These are phyloP conservation scores for Oikopleura dioica DNA, from an alignment of 23 tunicate species.

Conservation along the genomic window DNA sequence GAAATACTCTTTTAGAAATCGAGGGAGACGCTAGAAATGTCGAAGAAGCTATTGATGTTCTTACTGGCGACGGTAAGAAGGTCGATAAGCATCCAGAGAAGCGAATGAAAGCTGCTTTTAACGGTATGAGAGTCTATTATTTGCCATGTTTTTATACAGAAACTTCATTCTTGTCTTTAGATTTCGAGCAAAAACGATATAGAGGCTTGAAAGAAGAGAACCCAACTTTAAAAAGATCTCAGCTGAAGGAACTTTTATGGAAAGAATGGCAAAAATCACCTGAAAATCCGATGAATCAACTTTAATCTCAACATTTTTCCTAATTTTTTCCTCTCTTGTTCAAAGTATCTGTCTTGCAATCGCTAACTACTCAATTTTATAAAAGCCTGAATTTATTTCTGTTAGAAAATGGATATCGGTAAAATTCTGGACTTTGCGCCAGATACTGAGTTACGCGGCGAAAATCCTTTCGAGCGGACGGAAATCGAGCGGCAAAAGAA, in stretches of 20 bases:
- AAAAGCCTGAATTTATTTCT: too few relatives aligned
- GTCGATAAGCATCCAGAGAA: conserved; percentile 62
- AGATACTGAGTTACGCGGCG: neutral
- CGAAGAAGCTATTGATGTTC: conserved; percentile 57
- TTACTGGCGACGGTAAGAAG: conserved; percentile 18
- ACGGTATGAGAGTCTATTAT: too few relatives aligned
- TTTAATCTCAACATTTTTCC: neutral
- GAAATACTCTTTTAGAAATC: neutral
- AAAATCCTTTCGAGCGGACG: neutral
- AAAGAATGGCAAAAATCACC: conserved; percentile 93
- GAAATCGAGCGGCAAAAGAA: neutral
- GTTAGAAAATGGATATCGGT: neutral
- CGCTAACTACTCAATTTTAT: too few relatives aligned
- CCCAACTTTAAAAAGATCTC: conserved; percentile 45
- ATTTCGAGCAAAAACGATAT: conserved; percentile 45
- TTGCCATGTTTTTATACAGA: too few relatives aligned
- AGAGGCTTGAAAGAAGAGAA: conserved; percentile 39
- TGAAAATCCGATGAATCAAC: conserved; percentile 71
- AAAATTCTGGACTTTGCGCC: neutral
- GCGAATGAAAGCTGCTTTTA: conserved; percentile 63
- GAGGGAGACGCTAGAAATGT: conserved; percentile 42
- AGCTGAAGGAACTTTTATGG: conserved; percentile 30
- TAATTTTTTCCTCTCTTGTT: too few relatives aligned
- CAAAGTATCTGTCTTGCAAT: too few relatives aligned
- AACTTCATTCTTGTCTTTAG: too few relatives aligned